Base-by-base conservation (phyloP, 2,113 vertebrate species). In the Apodemus speciosus region DNA sequence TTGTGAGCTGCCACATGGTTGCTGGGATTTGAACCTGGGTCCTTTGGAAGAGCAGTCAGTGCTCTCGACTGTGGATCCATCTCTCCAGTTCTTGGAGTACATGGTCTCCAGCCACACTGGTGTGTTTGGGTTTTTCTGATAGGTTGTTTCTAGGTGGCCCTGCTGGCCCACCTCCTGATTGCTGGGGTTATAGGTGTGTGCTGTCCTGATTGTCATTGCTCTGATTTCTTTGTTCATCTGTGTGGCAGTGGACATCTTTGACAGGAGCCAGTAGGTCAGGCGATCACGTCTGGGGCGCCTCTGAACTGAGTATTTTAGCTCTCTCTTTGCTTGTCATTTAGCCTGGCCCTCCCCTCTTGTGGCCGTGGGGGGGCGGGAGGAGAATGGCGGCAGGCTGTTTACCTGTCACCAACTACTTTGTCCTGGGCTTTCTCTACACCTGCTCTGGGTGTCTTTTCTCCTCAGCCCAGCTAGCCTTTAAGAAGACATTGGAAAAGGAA, bases 401-500 rank as follows among this genome's bases (percentile, higher is more conserved):
- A 60, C 77, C 13, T 21, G 46, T 35, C 11, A 2, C 49, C 32
- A 6, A 15, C 35, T 9, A 4, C 4, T n/a, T 0, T 21, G 4
- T 46, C 68, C 43, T 40, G 1, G 9, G 13, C 11, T 21, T 64
- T 4, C 15, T 16, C 9, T 27, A 51, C 11, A 5, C 23, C 43
- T 32, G 9, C 20, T 73, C 40, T 83, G 64, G n/a, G 13, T 66
- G 75, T n/a, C 32, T 23, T 90, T 38, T 84, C 49, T 87, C 25
- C 43, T 93, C 90, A 97, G 97, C 96, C 90, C 97, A 93, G 85
- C 68, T 27, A 35, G 35, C 58, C 27, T 97, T 95, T 68, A 93
- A 56, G 9, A 95, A 85, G 53, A 96, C 91, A 0, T 1, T 96
- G 91, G 97, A 97, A 77, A 93, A 94, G 84, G 96, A 97, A 69